These are phyloP conservation scores for Hirtodrosophila trivittata DNA, from an alignment of 2,888 invertebrate species.

Conservation along the genomic window DNA sequence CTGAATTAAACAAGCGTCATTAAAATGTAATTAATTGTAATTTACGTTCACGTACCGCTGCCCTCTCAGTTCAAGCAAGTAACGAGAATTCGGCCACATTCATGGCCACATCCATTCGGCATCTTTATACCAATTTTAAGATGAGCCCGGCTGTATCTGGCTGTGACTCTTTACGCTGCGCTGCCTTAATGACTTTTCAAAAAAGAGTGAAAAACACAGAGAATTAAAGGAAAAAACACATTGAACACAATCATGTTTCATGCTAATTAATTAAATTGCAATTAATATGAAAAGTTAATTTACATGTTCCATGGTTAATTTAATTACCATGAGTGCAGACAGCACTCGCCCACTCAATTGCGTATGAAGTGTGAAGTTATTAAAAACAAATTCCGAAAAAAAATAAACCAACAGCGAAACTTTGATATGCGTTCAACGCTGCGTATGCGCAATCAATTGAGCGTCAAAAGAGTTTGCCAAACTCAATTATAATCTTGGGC, in stretches of 20 bases:
- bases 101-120: conserved; percentile 23
- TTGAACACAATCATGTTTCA: conserved; percentile 35
- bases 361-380: conserved; percentile 51
- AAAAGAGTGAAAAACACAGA: neutral
- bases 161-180: conserved; percentile 17
- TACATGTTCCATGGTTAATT: conserved; percentile 71
- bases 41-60: conserved; percentile 73
- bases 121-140: conserved; percentile 47
- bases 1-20: conserved; percentile 82
- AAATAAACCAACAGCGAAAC: neutral
- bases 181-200: conserved; percentile 47
- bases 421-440: conserved; percentile 25
- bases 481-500: conserved; percentile 67
- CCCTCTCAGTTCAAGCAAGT: conserved; percentile 44
- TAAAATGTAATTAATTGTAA: conserved; percentile 83
- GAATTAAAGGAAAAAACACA: conserved; percentile 18
- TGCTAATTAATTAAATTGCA: conserved; percentile 72
- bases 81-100: conserved; percentile 35
- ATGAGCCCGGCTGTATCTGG: conserved; percentile 40
- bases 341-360: conserved; percentile 39
- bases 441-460: conserved; percentile 75
- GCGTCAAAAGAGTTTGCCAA: conserved; percentile 70
- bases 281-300: conserved; percentile 76
- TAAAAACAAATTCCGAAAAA: conserved; percentile 31
- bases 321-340: conserved; percentile 57